phyloP scores from a whole-genome alignment of 1,140 invertebrate genomes.

The Stegodyphus mimosarum region DNA sequence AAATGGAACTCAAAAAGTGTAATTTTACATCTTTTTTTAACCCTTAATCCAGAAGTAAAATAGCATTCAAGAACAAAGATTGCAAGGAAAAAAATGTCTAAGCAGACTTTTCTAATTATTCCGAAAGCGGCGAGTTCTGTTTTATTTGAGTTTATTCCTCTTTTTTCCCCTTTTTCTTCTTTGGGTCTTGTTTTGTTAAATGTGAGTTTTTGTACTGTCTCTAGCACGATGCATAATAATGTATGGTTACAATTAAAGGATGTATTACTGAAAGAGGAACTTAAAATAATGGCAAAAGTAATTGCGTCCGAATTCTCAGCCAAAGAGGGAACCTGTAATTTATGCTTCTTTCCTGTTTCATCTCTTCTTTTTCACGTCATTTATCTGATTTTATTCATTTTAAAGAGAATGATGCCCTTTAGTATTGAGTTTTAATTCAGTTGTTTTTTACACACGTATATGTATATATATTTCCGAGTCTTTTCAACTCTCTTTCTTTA shows the following conservation, averaged over 20 bases:
- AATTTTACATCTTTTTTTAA: background rate
- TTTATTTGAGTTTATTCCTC: background rate
- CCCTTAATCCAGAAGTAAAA: background rate
- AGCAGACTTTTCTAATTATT: conserved; percentile 10
- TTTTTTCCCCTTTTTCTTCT: background rate
- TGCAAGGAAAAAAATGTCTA: background rate
- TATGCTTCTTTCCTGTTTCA: background rate
- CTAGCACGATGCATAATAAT: background rate
- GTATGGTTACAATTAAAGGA: conserved; percentile 1
- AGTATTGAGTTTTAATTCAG: too few relatives aligned
- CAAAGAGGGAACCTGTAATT: background rate
- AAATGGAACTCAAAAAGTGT: conserved; percentile 1
- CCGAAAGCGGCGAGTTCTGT: background rate
- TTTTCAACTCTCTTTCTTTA: too few relatives aligned
- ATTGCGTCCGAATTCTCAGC: background rate
- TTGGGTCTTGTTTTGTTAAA: too few relatives aligned
- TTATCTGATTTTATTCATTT: too few relatives aligned
- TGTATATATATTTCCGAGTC: too few relatives aligned
- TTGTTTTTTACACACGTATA: too few relatives aligned
- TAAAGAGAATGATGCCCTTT: too few relatives aligned
- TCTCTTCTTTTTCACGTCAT: background rate
- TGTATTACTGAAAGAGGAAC: background rate
- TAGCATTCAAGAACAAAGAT: background rate
- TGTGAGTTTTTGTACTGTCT: background rate
- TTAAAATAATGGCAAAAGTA: background rate